These are phyloP conservation scores for Anolis sagrei DNA, from an alignment of 2,113 vertebrate species.

Conservation along the genomic window DNA sequence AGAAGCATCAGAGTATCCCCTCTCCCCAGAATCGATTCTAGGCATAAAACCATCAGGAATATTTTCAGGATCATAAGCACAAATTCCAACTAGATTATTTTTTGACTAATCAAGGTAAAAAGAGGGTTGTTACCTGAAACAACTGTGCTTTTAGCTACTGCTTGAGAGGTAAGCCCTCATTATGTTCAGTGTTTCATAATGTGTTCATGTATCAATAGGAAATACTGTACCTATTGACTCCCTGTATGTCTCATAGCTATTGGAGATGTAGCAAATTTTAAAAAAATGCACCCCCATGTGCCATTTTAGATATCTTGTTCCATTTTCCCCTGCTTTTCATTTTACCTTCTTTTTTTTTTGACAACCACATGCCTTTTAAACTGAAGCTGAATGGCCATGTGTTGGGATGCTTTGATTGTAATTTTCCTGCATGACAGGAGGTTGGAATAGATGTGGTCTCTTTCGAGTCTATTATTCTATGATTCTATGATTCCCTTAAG, in stretches of 20 bases:
- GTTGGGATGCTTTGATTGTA: no score
- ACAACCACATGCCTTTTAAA: background rate
- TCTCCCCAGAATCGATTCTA: no score
- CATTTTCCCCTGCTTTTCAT: background rate
- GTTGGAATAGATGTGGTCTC: no score
- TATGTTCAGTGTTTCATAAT: background rate
- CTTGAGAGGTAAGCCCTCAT: no score
- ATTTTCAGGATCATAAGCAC: background rate
- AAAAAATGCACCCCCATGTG: background rate
- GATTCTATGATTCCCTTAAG: background rate
- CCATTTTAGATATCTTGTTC: background rate
- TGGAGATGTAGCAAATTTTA: background rate
- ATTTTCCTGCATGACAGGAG: no score
- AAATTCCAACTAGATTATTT: background rate
- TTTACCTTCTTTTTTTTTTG: background rate
- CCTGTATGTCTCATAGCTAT: background rate
- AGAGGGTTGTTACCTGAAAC: background rate
- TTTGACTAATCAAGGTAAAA: background rate
- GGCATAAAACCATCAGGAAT: no score
- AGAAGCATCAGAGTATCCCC: background rate
- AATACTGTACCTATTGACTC: background rate
- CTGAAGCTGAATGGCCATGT: no score
- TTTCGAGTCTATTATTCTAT: no score
- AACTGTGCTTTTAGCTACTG: no score
- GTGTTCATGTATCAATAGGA: background rate